A percentile compares a stretch with the other conserved stretches of the same genome.
Evolutionary conservation across 2,888 invertebrate genomes (phyloP).

Genomic region (Aphrophora alni): DNA sequence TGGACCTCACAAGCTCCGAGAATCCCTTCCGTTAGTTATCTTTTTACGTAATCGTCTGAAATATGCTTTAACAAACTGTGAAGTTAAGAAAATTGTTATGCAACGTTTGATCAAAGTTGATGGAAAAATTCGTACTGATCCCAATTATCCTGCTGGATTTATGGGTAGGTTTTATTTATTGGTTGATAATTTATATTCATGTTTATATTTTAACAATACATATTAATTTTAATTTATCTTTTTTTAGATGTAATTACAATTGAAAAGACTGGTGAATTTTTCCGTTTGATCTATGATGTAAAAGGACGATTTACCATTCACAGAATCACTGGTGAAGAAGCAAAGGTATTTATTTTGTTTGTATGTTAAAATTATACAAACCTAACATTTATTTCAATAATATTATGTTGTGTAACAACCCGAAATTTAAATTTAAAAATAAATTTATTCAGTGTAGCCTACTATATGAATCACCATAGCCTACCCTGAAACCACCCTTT

Average conservation of each 20-base stretch:
- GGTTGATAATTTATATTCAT: too few relatives aligned
- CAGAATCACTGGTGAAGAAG: slow-evolving; percentile 96
- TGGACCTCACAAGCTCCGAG: slow-evolving; percentile 97
- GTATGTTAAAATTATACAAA: too few relatives aligned
- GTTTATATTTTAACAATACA: too few relatives aligned
- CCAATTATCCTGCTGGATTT: slow-evolving; percentile 97
- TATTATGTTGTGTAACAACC: too few relatives aligned
- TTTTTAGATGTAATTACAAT: slow-evolving; percentile 95
- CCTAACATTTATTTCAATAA: too few relatives aligned
- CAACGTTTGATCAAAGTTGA: slow-evolving; percentile 98
- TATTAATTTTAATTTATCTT: slow-evolving; percentile 26
- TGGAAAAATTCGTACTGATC: slow-evolving; percentile 96
- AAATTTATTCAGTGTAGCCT: too few relatives aligned
- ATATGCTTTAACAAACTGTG: slow-evolving; percentile 96
- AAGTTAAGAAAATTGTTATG: slow-evolving; percentile 98
- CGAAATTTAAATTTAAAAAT: too few relatives aligned
- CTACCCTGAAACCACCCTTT: too few relatives aligned
- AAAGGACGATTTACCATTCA: slow-evolving; percentile 98
- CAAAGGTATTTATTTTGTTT: slow-evolving; percentile 85
- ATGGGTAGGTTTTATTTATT: slow-evolving; percentile 79
- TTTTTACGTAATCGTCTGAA: slow-evolving; percentile 97
- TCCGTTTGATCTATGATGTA: slow-evolving; percentile 97
- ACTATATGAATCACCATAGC: too few relatives aligned
- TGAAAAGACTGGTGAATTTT: slow-evolving; percentile 97
- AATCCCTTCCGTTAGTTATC: slow-evolving; percentile 94